Evolutionary conservation across 2,888 invertebrate genomes (phyloP).

Genomic region (Cordilura impudica): DNA sequence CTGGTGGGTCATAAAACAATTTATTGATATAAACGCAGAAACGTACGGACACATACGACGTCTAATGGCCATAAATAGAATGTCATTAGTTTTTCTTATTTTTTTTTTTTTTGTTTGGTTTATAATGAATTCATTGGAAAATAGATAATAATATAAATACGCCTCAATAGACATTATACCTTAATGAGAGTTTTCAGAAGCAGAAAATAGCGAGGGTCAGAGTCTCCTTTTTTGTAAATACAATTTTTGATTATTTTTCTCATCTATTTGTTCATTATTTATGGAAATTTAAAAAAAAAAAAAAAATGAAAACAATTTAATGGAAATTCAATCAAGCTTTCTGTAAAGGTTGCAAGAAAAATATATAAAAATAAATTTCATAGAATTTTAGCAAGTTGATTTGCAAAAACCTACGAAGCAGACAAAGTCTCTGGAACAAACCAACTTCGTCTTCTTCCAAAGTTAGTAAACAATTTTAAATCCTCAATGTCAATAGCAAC

Average conservation of each 20-base stretch:
- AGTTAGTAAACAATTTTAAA: conserved; percentile 70
- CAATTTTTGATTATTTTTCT: conserved; percentile 10
- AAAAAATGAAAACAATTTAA: no score
- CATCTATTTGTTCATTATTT: conserved; percentile 66
- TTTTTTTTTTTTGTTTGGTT: not conserved
- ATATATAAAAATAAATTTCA: conserved; percentile 45
- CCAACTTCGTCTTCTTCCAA: not conserved
- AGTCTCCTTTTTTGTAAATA: not conserved
- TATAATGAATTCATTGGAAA: conserved; percentile 56
- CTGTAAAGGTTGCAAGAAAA: conserved; percentile 57
- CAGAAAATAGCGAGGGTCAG: not conserved
- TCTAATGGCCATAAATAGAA: conserved; percentile 56
- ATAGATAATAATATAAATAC: conserved; percentile 40
- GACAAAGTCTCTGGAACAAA: not conserved
- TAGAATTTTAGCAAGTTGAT: conserved; percentile 29
- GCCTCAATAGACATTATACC: conserved; percentile 46
- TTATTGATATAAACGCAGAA: conserved; percentile 60
- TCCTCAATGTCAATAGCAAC: conserved; percentile 71
- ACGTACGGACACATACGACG: conserved; percentile 14
- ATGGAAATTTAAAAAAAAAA: conserved; percentile 71
- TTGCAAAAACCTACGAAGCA: conserved; percentile 26
- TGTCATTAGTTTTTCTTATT: conserved; percentile 40
- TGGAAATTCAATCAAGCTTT: conserved; percentile 64
- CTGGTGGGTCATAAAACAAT: conserved; percentile 67
- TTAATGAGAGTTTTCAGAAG: conserved; percentile 43